A percentile compares a stretch with the other conserved stretches of the same genome.
phyloP scores from a whole-genome alignment of 2,113 vertebrate species.

The Prunella fulvescens region DNA sequence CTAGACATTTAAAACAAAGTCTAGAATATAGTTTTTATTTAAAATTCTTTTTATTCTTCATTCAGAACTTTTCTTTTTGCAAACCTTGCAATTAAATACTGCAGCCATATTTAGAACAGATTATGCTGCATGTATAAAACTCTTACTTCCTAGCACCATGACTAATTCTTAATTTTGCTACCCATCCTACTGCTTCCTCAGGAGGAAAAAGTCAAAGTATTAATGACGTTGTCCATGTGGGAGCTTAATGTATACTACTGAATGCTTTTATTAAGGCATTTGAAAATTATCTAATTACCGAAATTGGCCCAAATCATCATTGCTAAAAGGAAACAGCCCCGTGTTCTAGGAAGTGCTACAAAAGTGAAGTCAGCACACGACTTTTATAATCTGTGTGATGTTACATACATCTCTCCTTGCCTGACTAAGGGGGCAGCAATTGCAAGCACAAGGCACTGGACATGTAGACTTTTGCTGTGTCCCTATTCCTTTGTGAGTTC shows the following conservation, averaged over 20 bases:
- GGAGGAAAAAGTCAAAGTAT: not conserved
- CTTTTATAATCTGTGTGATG: not conserved
- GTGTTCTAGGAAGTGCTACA: not conserved
- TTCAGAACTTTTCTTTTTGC: not conserved
- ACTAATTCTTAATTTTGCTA: slow-evolving; percentile 37
- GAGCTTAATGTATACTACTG: not conserved
- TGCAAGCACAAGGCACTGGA: not conserved
- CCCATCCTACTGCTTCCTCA: not conserved
- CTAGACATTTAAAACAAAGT: not conserved
- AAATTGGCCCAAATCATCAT: not conserved
- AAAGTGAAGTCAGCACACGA: not conserved
- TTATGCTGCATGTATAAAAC: not conserved
- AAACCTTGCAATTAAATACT: not conserved
- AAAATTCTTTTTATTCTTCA: not conserved
- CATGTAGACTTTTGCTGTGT: accelerated
- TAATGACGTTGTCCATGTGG: not conserved
- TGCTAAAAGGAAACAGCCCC: not conserved
- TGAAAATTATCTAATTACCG: slow-evolving; percentile 18
- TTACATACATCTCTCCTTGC: not conserved
- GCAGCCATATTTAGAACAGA: not conserved
- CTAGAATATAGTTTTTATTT: not conserved
- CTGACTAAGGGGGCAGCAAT: not conserved
- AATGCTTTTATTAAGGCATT: not conserved
- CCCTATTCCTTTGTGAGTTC: not conserved
- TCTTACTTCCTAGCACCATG: not conserved